Evolutionary conservation across 2,113 vertebrate species (phyloP).

Genomic region (Orycteropus afer): DNA sequence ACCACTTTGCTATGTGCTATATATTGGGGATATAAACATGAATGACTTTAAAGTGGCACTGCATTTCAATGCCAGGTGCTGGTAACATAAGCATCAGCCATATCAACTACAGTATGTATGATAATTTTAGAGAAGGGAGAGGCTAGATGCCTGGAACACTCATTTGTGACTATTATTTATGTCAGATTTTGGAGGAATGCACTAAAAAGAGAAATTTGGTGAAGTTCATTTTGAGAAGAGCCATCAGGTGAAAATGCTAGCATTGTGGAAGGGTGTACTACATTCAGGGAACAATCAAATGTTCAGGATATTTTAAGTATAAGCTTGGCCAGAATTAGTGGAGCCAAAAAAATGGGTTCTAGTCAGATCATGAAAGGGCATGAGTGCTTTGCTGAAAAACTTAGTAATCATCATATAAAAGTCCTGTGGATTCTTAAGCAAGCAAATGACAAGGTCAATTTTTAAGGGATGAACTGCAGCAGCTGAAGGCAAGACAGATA

Average conservation of each 20-base stretch:
- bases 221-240: not conserved
- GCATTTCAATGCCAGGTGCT: not conserved
- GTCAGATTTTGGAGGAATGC: not conserved
- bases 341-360: not conserved
- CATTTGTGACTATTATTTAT: not conserved
- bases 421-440: not conserved
- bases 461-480: not conserved
- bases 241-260: not conserved
- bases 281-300: not conserved
- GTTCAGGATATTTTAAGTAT: not conserved
- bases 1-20: accelerated
- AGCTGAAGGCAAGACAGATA: not conserved
- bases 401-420: not conserved
- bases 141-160: not conserved
- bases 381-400: not conserved
- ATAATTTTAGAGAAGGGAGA: not conserved
- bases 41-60: not conserved
- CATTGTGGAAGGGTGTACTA: not conserved
- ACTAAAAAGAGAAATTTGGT: not conserved
- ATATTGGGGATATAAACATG: not conserved
- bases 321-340: not conserved
- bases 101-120: not conserved
- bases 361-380: not conserved
- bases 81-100: not conserved
- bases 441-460: not conserved